Percentiles rank a stretch among this genome's conserved stretches.
phyloP scores from a whole-genome alignment of 2,888 invertebrate genomes.

The Latrodectus hesperus region DNA sequence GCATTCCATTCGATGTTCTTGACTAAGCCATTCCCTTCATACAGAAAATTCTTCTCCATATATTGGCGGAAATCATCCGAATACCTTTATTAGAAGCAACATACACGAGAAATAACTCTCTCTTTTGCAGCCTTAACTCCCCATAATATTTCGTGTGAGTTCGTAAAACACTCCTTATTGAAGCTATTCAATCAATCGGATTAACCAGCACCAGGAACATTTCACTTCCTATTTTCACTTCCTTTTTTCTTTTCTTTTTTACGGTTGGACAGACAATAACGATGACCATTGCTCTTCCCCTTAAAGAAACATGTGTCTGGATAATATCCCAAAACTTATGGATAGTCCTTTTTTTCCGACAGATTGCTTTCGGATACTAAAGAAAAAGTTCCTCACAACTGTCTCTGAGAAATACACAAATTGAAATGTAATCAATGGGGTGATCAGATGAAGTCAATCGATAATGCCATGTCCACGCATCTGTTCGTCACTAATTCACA shows the following conservation, averaged over 20 bases:
- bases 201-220: constrained; percentile 28
- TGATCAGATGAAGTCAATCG: constrained; percentile 54
- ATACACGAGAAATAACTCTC: constrained; percentile 32
- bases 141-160: constrained; percentile 17
- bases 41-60: not conserved
- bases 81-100: constrained; percentile 2
- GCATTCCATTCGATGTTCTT: no score
- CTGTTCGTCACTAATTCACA: no score
- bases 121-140: constrained; percentile 29
- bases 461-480: constrained; percentile 10
- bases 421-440: constrained; percentile 26
- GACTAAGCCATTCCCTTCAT: no score
- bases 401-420: constrained; percentile 26
- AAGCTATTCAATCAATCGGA: constrained; percentile 37
- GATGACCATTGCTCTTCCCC: constrained; percentile 10
- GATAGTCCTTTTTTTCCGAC: constrained; percentile 14
- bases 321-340: constrained; percentile 54
- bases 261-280: constrained; percentile 45
- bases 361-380: not conserved
- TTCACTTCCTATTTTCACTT: not conserved
- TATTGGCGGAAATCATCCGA: not conserved
- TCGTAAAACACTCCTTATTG: constrained; percentile 2
- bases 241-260: constrained; percentile 19
- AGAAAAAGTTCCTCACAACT: constrained; percentile 19
- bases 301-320: constrained; percentile 52